Evolutionary conservation across 2,113 vertebrate genomes (phyloP), one percentile per base, ranked within the genome.

Genomic region (Nerophis ophidion): DNA sequence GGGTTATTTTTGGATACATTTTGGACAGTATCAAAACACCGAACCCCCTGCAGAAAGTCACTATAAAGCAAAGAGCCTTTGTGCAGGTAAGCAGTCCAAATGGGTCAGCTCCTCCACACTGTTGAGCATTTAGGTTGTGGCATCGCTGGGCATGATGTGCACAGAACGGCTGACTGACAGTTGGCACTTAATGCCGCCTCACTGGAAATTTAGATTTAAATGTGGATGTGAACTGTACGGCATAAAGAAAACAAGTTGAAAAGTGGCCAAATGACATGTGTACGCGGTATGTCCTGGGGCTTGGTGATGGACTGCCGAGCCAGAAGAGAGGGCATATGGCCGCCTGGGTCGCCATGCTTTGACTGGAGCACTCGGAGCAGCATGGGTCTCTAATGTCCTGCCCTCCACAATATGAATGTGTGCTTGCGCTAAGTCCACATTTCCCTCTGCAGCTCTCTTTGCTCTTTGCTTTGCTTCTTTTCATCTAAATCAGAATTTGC

Each of bases 321-420:
- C 64, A 66, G 53, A 50, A 48, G 57, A 74, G 65, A 77, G 78
- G 79, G 77, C 82, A 81, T 76, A 73, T 85, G 83, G 68, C 75
- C 59, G 48, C 55, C 57, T 17, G 34, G 57, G 72, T 76, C 59
- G 64, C 56, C 65, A n/a, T 62, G 16, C 70, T 77, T 68, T 62
- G 60, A 76, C 57, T 45, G 56, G 38, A 81, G 58, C 63, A 59
- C 69, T 77, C n/a, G 9, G 44, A 80, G 61, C 54, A 50, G 54
- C 55, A 57, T 52, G 53, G n/a, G 34, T 68, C 57, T 66, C 19
- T 57, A 33, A 72, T 45, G 54, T 55, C 57, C 73, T 70, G 73
- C 52, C 59, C 33, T 61, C 38, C 26, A 16, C 5, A 1, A 42
- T 48, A 47, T 66, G 59, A 49, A 40, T 51, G 40, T 65, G 47